Conservation (phyloP, 1,140 invertebrate genomes). For the Drosophila seguyi region DNA sequence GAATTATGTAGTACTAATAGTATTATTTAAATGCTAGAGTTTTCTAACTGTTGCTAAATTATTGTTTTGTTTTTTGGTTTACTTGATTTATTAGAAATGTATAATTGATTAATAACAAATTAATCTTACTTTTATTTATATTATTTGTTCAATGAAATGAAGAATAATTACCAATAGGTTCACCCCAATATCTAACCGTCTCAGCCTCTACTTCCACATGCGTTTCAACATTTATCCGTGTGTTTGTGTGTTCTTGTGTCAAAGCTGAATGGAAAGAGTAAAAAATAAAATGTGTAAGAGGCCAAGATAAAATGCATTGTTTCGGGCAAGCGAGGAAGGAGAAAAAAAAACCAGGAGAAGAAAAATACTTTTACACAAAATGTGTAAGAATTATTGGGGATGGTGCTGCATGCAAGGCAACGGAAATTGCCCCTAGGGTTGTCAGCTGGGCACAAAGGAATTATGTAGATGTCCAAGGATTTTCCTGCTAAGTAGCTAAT, state of each 20-base stretch:
- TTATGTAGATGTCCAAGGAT: not conserved
- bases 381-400: slow-evolving; percentile 53
- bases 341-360: slow-evolving; percentile 30
- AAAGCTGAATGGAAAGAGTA: slow-evolving; percentile 67
- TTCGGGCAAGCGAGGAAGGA: slow-evolving; percentile 30
- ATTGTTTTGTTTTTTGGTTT: too few relatives aligned
- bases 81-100: too few relatives aligned
- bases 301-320: slow-evolving; percentile 80
- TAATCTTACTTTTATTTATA: not conserved
- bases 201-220: slow-evolving; percentile 46
- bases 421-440: slow-evolving; percentile 57
- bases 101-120: too few relatives aligned
- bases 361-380: slow-evolving; percentile 57
- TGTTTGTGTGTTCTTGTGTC: slow-evolving; percentile 58
- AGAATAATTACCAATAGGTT: not conserved
- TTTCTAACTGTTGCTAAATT: too few relatives aligned
- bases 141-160: not conserved
- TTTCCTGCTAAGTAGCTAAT: not conserved
- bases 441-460: slow-evolving; percentile 17
- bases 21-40: not conserved
- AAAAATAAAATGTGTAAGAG: slow-evolving; percentile 79
- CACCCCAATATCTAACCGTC: slow-evolving; percentile 57
- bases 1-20: not conserved
- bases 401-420: slow-evolving; percentile 54
- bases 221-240: slow-evolving; percentile 27